Evolutionary conservation across 2,797 vertebrate species (phyloP).

Genomic region (Podarcis siculus): DNA sequence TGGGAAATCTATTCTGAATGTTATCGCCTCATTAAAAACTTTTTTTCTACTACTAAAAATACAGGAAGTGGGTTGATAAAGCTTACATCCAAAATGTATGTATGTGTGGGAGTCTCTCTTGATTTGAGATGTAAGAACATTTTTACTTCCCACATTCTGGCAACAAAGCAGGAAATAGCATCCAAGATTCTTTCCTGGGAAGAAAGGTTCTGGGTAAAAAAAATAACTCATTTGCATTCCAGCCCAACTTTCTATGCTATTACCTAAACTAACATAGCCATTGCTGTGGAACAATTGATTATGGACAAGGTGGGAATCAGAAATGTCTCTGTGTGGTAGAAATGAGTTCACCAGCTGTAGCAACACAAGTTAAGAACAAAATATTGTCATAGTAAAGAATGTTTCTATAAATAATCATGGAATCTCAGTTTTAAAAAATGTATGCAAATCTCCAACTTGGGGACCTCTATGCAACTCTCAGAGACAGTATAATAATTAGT

Average conservation of each 20-base stretch:
- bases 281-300: neutral
- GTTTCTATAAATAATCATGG: neutral
- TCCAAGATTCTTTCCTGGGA: conserved; percentile 9
- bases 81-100: neutral
- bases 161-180: neutral
- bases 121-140: neutral
- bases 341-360: neutral
- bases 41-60: neutral
- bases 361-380: no score
- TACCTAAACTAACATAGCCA: neutral
- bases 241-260: neutral
- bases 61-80: conserved; percentile 11
- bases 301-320: neutral
- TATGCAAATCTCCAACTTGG: neutral
- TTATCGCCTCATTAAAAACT: conserved; percentile 7
- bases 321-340: neutral
- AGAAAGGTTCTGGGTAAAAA: neutral
- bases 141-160: conserved; percentile 13
- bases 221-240: neutral
- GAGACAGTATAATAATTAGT: neutral
- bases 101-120: conserved; percentile 7
- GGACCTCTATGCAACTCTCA: neutral
- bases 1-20: neutral
- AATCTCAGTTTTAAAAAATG: neutral
- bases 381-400: no score